phyloP scores from a whole-genome alignment of 1,140 invertebrate species.

The Ips nitidus region DNA sequence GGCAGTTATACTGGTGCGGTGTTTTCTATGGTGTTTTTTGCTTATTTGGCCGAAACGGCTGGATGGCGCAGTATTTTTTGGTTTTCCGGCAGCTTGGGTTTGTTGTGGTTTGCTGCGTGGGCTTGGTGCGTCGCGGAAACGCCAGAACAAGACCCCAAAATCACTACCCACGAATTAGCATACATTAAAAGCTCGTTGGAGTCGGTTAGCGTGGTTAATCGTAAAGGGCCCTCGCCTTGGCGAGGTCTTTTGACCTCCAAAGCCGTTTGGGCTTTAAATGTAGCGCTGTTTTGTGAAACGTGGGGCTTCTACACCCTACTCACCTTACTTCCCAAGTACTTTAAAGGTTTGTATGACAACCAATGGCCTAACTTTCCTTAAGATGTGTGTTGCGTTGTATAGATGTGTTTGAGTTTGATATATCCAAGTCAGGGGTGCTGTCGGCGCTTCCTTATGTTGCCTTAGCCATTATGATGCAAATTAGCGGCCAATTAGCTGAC shows the following conservation, averaged over 20 bases:
- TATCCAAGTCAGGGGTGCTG: slow-evolving; percentile 76
- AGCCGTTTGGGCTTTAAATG: slow-evolving; percentile 22
- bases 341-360: slow-evolving; percentile 21
- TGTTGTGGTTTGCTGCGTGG: slow-evolving; percentile 22
- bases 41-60: slow-evolving; percentile 16
- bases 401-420: slow-evolving; percentile 72
- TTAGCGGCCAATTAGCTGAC: slow-evolving; percentile 81
- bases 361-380: not conserved
- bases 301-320: slow-evolving; percentile 27
- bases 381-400: slow-evolving; percentile 39
- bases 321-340: slow-evolving; percentile 25
- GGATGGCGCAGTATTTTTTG: slow-evolving; percentile 33
- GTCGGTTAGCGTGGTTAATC: not conserved
- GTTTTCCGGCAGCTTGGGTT: slow-evolving; percentile 25
- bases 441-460: slow-evolving; percentile 84
- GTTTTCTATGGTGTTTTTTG: slow-evolving; percentile 30
- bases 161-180: slow-evolving; percentile 8
- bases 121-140: slow-evolving; percentile 5
- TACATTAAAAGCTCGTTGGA: slow-evolving; percentile 28
- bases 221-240: slow-evolving; percentile 10
- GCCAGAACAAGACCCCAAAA: slow-evolving; percentile 13
- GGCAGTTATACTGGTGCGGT: slow-evolving; percentile 27
- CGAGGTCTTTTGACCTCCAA: slow-evolving; percentile 10
- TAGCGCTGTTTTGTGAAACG: slow-evolving; percentile 23
- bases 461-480: slow-evolving; percentile 78